phyloP scores from a whole-genome alignment of 2,888 invertebrate genomes.

The Aspidapion aeneum region DNA sequence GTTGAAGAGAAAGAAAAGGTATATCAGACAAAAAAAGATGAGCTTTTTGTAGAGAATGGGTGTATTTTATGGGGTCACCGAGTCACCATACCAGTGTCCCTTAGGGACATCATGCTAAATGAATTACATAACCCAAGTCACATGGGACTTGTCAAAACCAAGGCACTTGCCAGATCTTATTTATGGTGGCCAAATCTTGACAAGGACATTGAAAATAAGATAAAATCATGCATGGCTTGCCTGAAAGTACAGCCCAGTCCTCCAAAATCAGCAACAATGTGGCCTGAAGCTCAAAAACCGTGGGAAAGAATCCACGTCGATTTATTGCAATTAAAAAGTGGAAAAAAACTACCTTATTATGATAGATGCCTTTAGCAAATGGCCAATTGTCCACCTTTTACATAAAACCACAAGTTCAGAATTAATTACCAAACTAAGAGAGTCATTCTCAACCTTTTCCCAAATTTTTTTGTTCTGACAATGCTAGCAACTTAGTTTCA shows the following conservation, averaged over 20 bases:
- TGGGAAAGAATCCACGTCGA: background rate
- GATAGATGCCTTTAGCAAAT: background rate
- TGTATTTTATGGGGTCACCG: background rate
- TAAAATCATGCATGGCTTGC: background rate
- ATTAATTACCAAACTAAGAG: background rate
- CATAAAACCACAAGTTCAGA: background rate
- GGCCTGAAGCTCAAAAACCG: background rate
- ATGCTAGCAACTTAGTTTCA: too few relatives aligned
- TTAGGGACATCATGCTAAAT: background rate
- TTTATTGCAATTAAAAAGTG: background rate
- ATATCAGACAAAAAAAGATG: background rate
- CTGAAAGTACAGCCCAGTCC: too few relatives aligned
- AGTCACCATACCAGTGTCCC: too few relatives aligned
- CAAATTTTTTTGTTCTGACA: background rate
- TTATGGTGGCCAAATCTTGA: too few relatives aligned
- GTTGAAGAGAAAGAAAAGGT: background rate
- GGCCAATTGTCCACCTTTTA: background rate
- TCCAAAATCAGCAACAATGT: background rate
- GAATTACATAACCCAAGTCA: constrained; percentile 1
- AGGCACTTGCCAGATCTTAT: constrained; percentile 1
- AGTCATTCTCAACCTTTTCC: background rate
- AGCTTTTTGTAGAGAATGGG: background rate
- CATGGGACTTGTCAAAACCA: constrained; percentile 1
- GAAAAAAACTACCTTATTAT: background rate
- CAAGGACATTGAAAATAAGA: too few relatives aligned